Percentiles rank a stretch among this genome's conserved stretches.
Conservation (phyloP, 2,113 vertebrate genomes). For the Scytalopus superciliaris region DNA sequence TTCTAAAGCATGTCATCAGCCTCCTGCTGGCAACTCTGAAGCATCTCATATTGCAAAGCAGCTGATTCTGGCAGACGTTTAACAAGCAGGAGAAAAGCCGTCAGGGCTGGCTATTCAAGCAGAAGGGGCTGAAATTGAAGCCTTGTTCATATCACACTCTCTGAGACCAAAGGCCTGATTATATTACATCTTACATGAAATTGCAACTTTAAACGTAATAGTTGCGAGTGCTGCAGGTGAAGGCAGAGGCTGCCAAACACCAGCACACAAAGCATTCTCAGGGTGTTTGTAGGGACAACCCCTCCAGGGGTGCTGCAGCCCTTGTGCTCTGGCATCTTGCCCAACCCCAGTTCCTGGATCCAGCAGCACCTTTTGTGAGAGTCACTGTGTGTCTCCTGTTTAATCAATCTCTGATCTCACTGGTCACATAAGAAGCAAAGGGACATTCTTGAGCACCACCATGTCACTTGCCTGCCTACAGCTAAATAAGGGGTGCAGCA, state of each 20-base stretch:
- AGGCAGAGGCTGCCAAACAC: no score
- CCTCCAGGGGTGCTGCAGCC: background rate
- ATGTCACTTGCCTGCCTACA: background rate
- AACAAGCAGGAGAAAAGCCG: conserved; percentile 10
- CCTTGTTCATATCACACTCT: background rate
- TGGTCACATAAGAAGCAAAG: conserved; percentile 55
- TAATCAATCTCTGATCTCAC: conserved; percentile 39
- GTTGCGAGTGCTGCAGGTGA: background rate
- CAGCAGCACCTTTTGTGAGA: background rate
- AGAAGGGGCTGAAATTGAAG: background rate
- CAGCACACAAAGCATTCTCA: background rate
- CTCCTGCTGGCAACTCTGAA: background rate
- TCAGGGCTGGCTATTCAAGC: background rate
- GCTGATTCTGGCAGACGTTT: background rate
- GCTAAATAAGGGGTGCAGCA: conserved; percentile 8
- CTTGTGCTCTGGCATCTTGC: background rate
- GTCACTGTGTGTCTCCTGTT: background rate
- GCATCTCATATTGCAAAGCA: conserved; percentile 21
- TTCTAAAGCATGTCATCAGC: conserved; percentile 13
- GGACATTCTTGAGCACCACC: conserved; percentile 27
- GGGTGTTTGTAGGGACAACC: background rate
- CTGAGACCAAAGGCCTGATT: background rate
- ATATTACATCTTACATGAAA: background rate
- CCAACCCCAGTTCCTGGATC: background rate
- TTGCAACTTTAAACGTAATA: background rate